Evolutionary conservation across 2,888 invertebrate species (phyloP).

Genomic region (Andrena camellia): DNA sequence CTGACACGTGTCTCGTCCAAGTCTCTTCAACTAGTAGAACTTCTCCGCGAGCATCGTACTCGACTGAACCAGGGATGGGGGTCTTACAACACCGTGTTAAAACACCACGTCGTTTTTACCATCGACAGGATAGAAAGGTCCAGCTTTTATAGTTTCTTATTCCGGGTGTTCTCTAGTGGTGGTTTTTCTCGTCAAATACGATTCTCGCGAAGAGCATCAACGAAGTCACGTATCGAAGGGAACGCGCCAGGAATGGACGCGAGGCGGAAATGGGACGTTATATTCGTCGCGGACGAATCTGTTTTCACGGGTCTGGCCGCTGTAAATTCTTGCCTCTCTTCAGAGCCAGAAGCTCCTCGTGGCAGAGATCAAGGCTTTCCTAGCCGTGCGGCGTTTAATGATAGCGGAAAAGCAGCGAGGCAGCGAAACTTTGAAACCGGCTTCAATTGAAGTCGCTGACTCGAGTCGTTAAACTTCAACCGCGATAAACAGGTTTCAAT

Average conservation of each 20-base stretch:
- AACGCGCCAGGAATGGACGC: conserved; percentile 23
- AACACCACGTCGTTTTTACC: not conserved
- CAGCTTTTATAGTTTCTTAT: not conserved
- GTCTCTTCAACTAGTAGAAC: conserved; percentile 6
- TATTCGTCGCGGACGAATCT: not conserved
- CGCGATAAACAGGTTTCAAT: conserved; percentile 52
- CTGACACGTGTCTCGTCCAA: conserved; percentile 19
- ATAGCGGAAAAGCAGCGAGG: not conserved
- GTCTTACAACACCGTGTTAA: not conserved
- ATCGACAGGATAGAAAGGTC: not conserved
- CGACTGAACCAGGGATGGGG: conserved; percentile 24
- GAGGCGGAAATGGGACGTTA: not conserved
- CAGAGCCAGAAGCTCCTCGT: not conserved
- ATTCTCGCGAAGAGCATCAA: conserved; percentile 34
- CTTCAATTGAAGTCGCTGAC: conserved; percentile 21
- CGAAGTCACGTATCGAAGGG: conserved; percentile 5
- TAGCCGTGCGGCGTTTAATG: not conserved
- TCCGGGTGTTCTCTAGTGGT: not conserved
- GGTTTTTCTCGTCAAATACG: conserved; percentile 32
- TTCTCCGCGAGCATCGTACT: conserved; percentile 56
- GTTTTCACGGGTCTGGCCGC: not conserved
- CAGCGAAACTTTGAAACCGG: conserved; percentile 27
- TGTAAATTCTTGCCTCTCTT: not conserved
- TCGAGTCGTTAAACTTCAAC: conserved; percentile 50
- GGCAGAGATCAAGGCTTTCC: conserved; percentile 23